Conservation (phyloP, 2,113 vertebrate genomes). For the rat (Rattus norvegicus) region DNA sequence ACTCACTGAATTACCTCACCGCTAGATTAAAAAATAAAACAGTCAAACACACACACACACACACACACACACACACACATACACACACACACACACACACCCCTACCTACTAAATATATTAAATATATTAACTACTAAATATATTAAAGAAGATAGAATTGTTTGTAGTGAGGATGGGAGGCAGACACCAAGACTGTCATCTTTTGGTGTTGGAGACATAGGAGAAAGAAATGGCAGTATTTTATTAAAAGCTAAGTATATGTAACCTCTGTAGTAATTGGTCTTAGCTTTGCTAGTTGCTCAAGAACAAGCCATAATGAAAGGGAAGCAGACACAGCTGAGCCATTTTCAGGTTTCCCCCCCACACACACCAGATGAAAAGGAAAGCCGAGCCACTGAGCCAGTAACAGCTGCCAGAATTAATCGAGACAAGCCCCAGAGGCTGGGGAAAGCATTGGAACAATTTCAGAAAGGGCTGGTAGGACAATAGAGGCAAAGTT, state of each 20-base stretch:
- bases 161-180: not conserved
- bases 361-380: conserved; percentile 46
- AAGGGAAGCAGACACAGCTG: conserved; percentile 38
- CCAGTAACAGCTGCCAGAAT: conserved; percentile 13
- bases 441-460: conserved; percentile 36
- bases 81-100: not conserved
- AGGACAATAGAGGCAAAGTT: conserved; percentile 46
- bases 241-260: conserved; percentile 15
- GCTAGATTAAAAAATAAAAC: not conserved
- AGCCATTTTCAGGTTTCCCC: conserved; percentile 30
- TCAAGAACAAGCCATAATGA: conserved; percentile 39
- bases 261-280: conserved; percentile 41
- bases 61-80: not conserved
- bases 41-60: not conserved
- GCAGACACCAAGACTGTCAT: not conserved
- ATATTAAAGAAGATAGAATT: conserved; percentile 44
- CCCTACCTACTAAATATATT: not conserved
- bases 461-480: conserved; percentile 39
- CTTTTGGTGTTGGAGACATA: conserved; percentile 19
- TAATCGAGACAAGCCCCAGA: conserved; percentile 26
- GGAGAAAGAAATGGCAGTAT: conserved; percentile 32
- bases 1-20: not conserved
- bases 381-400: conserved; percentile 47
- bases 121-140: not conserved
- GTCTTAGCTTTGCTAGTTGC: conserved; percentile 25